Percentiles rank a stretch among this genome's conserved stretches.
Conservation (phyloP, 2,113 vertebrate species). For the Lasiurus cinereus region DNA sequence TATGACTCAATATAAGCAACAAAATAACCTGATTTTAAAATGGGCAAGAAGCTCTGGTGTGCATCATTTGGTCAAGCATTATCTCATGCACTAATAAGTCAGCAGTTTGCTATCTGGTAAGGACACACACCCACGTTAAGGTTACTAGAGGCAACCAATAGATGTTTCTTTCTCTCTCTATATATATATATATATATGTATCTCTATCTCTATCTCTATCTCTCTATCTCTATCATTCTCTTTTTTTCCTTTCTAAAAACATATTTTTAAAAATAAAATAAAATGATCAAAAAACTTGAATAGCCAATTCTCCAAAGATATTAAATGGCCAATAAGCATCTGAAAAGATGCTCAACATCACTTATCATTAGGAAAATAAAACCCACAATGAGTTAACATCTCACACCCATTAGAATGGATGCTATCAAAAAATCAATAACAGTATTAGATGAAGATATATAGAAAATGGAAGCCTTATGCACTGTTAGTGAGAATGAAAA, state of each 20-base stretch:
- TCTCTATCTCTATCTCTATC: too few relatives aligned
- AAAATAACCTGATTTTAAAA: slow-evolving; percentile 40
- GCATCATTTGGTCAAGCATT: too few relatives aligned
- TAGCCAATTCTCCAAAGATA: slow-evolving; percentile 4
- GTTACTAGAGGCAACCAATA: too few relatives aligned
- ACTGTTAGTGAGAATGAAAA: background rate
- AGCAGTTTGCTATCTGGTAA: too few relatives aligned
- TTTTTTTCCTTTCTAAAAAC: background rate
- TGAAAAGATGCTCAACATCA: background rate
- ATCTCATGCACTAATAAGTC: too few relatives aligned
- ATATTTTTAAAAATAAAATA: background rate
- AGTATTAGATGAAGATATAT: background rate
- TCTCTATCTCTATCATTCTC: too few relatives aligned
- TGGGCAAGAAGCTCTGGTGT: background rate
- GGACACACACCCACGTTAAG: too few relatives aligned
- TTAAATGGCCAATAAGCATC: background rate
- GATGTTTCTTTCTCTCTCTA: too few relatives aligned
- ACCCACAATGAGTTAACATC: background rate
- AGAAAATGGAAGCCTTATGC: background rate
- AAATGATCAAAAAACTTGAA: background rate
- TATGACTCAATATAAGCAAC: background rate
- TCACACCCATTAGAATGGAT: background rate
- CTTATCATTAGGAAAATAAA: background rate
- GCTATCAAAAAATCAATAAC: background rate
- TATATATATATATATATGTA: too few relatives aligned